Percentiles rank a stretch among this genome's conserved stretches.
These are phyloP conservation scores for Spheniscus humboldti DNA, from an alignment of 2,797 vertebrate species.

Conservation along the genomic window DNA sequence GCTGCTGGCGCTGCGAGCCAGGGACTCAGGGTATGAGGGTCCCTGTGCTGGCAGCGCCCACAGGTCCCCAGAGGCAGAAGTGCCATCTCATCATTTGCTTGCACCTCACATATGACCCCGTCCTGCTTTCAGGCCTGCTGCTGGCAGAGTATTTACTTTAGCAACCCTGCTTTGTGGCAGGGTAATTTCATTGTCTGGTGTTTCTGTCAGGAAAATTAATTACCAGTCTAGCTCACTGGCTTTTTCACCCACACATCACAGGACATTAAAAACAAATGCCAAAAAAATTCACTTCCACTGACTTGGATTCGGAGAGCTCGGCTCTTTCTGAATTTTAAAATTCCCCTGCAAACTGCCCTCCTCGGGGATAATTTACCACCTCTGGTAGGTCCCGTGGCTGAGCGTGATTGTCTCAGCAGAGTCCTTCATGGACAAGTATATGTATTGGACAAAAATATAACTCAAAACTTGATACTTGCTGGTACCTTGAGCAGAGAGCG, in stretches of 20 bases:
- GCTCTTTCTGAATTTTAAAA: constrained; percentile 31
- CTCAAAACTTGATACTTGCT: neutral
- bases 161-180: constrained; percentile 49
- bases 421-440: neutral
- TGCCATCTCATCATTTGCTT: neutral
- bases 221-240: constrained; percentile 43
- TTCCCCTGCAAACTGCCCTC: neutral
- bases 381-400: neutral
- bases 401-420: neutral
- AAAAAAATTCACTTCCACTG: constrained; percentile 42
- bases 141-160: constrained; percentile 63
- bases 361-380: neutral
- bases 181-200: constrained; percentile 67
- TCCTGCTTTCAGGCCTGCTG: constrained; percentile 15
- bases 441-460: neutral
- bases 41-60: fast-evolving
- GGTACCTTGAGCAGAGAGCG: neutral
- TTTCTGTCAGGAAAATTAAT: constrained; percentile 72
- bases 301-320: neutral
- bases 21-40: neutral
- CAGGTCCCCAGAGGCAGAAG: neutral
- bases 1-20: fast-evolving
- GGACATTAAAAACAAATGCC: constrained; percentile 56
- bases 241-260: constrained; percentile 61
- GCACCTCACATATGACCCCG: neutral